Percentiles rank a stretch among this genome's conserved stretches.
Conservation (phyloP, 2,797 vertebrate genomes). For the Enteromius argenteus region DNA sequence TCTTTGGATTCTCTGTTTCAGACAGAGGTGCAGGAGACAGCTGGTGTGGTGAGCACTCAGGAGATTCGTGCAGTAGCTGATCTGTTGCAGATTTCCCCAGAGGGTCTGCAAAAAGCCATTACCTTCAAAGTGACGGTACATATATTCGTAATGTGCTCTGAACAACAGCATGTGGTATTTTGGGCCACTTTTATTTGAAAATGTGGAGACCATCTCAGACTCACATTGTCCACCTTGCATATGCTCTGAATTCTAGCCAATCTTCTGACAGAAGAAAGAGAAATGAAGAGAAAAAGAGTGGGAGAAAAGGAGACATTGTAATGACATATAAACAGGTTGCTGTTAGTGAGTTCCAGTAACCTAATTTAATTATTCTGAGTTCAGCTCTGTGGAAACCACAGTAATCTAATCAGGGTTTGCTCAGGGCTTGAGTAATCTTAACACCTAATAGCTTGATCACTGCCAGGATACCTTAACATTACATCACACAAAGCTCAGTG, state of each 20-base stretch:
- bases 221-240: neutral
- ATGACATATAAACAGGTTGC: conserved; percentile 44
- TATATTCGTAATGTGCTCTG: neutral
- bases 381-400: conserved; percentile 51
- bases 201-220: neutral
- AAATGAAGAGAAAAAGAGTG: conserved; percentile 5
- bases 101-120: conserved; percentile 91
- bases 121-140: conserved; percentile 95
- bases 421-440: conserved; percentile 38
- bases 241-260: neutral
- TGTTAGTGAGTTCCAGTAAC: conserved; percentile 48
- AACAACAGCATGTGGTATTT: neutral
- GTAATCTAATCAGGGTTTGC: conserved; percentile 60
- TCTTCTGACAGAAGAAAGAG: neutral
- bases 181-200: neutral
- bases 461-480: conserved; percentile 38
- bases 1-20: conserved; percentile 63
- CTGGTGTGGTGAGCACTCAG: conserved; percentile 86
- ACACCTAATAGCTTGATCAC: conserved; percentile 37
- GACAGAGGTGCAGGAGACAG: conserved; percentile 90
- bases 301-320: conserved; percentile 33
- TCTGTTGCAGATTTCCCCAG: conserved; percentile 91
- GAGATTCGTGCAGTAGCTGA: conserved; percentile 93
- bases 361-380: conserved; percentile 57
- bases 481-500: conserved; percentile 35